phyloP scores from a whole-genome alignment of 2,888 invertebrate genomes.

The Stenolophus ochropezus region DNA sequence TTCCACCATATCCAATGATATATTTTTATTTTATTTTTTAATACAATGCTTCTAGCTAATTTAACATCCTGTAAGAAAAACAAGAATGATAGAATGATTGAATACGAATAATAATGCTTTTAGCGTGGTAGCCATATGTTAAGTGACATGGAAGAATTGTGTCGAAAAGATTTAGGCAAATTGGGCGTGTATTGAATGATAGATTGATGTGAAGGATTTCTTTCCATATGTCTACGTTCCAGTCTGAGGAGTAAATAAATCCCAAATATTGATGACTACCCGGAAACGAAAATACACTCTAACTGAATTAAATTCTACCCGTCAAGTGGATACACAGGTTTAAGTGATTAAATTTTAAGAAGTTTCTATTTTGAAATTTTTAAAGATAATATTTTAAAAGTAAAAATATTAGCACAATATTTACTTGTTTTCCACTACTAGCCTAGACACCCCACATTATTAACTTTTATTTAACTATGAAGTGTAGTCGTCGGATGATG shows the following conservation, averaged over 20 bases:
- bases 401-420: too few relatives aligned
- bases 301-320: neutral
- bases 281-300: neutral
- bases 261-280: neutral
- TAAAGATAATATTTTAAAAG: too few relatives aligned
- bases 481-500: too few relatives aligned
- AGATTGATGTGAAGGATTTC: constrained; percentile 8
- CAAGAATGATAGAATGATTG: neutral
- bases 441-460: too few relatives aligned
- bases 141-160: neutral
- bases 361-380: too few relatives aligned
- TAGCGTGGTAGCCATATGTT: neutral
- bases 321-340: neutral
- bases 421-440: too few relatives aligned
- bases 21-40: neutral
- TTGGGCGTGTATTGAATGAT: constrained; percentile 30
- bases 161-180: constrained; percentile 16
- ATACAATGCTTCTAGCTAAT: neutral
- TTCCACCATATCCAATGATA: too few relatives aligned
- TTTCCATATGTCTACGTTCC: neutral
- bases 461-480: too few relatives aligned
- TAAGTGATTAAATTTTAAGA: too few relatives aligned
- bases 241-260: constrained; percentile 12
- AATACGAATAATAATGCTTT: constrained; percentile 28
- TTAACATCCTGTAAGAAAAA: neutral